These are phyloP conservation scores for Dasypus novemcinctus DNA, from an alignment of 2,113 vertebrate species.

Conservation along the genomic window DNA sequence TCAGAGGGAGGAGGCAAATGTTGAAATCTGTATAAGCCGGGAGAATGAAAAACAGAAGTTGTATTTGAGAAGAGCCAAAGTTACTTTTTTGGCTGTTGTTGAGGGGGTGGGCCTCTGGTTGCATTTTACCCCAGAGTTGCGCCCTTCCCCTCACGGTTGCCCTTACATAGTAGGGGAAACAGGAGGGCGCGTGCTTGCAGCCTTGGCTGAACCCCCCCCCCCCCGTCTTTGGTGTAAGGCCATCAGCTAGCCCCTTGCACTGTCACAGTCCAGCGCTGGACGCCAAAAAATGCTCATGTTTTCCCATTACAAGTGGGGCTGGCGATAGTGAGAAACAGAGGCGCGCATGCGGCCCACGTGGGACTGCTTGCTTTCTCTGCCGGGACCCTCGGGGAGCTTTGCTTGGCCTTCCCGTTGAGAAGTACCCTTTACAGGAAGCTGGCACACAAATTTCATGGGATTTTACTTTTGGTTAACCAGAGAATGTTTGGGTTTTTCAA, in stretches of 20 bases:
- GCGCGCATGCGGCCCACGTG: fast-evolving
- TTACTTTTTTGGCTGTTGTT: not conserved
- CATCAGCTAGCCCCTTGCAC: no score
- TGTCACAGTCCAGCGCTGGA: no score
- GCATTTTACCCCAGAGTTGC: not conserved
- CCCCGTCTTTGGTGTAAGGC: not conserved
- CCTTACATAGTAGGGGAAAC: not conserved
- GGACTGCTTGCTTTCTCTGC: not conserved
- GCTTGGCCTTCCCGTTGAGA: not conserved
- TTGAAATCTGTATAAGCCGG: not conserved
- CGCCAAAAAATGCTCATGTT: not conserved
- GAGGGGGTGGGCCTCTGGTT: not conserved
- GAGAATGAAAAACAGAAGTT: not conserved
- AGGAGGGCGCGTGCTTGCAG: no score
- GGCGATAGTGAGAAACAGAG: not conserved
- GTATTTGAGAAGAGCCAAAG: not conserved
- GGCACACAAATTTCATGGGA: not conserved
- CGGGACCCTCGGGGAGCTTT: not conserved
- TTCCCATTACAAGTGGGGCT: not conserved
- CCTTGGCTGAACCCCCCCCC: not conserved
- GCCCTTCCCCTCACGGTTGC: not conserved
- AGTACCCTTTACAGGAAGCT: not conserved
- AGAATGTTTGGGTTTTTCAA: not conserved
- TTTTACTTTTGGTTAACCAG: not conserved
- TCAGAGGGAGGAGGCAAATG: not conserved